Percentiles rank a stretch among this genome's conserved stretches.
These are phyloP conservation scores for Leptinotarsa texana DNA, from an alignment of 1,140 invertebrate species.

Conservation along the genomic window DNA sequence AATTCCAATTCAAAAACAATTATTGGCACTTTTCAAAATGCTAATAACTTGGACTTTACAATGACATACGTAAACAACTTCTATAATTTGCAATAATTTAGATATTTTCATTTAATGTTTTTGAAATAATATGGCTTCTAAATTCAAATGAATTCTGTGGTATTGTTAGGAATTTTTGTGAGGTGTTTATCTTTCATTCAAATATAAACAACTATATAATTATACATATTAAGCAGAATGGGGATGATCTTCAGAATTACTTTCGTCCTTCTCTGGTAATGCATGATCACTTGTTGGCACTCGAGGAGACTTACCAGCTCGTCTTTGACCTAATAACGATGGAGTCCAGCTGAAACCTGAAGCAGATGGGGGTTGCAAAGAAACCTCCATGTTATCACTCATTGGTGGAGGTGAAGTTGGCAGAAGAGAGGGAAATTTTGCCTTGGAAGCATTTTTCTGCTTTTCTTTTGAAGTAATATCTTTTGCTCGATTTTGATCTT, in stretches of 20 bases:
- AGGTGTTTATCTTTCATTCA: not conserved
- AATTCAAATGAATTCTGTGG: too few species aligned
- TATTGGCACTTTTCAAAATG: too few species aligned
- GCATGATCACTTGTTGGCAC: conserved; percentile 35
- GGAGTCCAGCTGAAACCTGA: conserved; percentile 55
- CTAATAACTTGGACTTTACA: too few species aligned
- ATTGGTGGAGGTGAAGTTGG: conserved; percentile 43
- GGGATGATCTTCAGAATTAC: conserved; percentile 34
- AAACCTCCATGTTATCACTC: conserved; percentile 37
- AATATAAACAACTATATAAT: too few species aligned
- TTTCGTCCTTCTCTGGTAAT: conserved; percentile 50
- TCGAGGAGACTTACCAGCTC: conserved; percentile 36
- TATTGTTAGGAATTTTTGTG: not conserved
- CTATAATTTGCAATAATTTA: too few species aligned
- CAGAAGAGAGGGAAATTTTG: conserved; percentile 31
- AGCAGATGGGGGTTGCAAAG: conserved; percentile 36
- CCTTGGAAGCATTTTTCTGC: conserved; percentile 29
- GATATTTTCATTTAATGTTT: too few species aligned
- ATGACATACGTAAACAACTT: too few species aligned
- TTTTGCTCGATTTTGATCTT: conserved; percentile 48
- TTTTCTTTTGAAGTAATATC: conserved; percentile 37
- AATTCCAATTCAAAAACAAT: too few species aligned
- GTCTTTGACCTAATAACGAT: conserved; percentile 45
- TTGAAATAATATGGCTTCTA: too few species aligned
- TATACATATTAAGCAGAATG: conserved; percentile 17